These are phyloP conservation scores for Ctenosaura bakeri DNA, from an alignment of 2,797 vertebrate species.

Conservation along the genomic window DNA sequence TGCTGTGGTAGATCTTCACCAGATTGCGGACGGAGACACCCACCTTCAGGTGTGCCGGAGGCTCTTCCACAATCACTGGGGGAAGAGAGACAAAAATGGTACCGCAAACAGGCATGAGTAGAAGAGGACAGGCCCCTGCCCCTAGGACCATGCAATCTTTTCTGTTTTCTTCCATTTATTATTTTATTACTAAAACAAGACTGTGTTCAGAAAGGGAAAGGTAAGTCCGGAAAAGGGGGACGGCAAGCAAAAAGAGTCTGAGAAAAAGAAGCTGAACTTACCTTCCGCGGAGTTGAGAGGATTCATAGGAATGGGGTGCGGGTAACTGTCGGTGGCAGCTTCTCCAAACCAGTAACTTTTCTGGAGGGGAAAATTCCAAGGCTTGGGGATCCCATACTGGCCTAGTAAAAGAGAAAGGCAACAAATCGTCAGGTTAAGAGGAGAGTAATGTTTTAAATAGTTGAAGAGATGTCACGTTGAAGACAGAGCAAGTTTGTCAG, in stretches of 20 bases:
- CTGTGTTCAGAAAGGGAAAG: background rate
- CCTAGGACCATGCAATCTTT: no score
- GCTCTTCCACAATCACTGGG: constrained; percentile 86
- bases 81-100: background rate
- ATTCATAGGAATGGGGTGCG: constrained; percentile 77
- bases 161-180: no score
- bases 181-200: no score
- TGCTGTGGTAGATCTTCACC: constrained; percentile 89
- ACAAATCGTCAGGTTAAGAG: no score
- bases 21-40: constrained; percentile 88
- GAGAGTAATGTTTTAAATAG: no score
- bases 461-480: no score
- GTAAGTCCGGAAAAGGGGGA: no score
- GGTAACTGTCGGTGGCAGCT: constrained; percentile 69
- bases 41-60: constrained; percentile 78
- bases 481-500: no score
- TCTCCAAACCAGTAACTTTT: constrained; percentile 90
- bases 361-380: constrained; percentile 92
- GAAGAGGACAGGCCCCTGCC: background rate
- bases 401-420: constrained; percentile 76
- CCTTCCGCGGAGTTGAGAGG: constrained; percentile 71
- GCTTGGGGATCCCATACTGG: constrained; percentile 90
- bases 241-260: no score
- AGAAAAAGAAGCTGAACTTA: constrained; percentile 49
- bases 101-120: background rate